Conservation (phyloP, 2,113 vertebrate genomes). For the Sprattus sprattus region DNA sequence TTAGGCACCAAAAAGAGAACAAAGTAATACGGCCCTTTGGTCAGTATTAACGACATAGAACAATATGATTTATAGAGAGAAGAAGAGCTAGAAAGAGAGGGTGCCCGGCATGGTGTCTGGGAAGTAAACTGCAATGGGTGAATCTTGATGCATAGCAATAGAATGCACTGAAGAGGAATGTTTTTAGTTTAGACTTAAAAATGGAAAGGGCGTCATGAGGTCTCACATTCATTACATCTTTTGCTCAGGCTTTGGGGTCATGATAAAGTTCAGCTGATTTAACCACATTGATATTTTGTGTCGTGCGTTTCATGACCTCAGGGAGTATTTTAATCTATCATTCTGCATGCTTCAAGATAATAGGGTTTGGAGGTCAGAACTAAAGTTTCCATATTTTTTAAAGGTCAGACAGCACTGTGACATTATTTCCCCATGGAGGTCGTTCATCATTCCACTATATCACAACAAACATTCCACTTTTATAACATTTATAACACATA, state of each 20-base stretch:
- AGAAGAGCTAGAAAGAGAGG: too few relatives aligned
- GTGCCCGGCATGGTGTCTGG: too few relatives aligned
- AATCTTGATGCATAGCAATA: too few relatives aligned
- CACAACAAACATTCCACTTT: not conserved
- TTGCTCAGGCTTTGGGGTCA: not conserved
- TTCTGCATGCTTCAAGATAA: slow-evolving; percentile 9
- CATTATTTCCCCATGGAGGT: not conserved
- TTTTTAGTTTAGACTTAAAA: too few relatives aligned
- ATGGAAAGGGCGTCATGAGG: not conserved
- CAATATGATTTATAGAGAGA: too few relatives aligned
- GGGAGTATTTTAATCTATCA: not conserved
- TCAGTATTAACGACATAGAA: too few relatives aligned
- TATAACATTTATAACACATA: not conserved
- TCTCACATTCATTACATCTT: not conserved
- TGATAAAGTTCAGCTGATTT: not conserved
- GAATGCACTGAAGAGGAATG: too few relatives aligned
- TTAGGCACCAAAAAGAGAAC: too few relatives aligned
- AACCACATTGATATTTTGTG: slow-evolving; percentile 4
- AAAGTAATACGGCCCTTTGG: too few relatives aligned
- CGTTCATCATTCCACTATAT: not conserved
- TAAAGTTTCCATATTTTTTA: slow-evolving; percentile 1
- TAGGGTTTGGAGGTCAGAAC: not conserved
- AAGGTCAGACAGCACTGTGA: not conserved
- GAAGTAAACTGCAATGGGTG: too few relatives aligned
- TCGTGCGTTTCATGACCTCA: not conserved